Evolutionary conservation across 2,797 vertebrate species (phyloP).

Genomic region (Masticophis lateralis): DNA sequence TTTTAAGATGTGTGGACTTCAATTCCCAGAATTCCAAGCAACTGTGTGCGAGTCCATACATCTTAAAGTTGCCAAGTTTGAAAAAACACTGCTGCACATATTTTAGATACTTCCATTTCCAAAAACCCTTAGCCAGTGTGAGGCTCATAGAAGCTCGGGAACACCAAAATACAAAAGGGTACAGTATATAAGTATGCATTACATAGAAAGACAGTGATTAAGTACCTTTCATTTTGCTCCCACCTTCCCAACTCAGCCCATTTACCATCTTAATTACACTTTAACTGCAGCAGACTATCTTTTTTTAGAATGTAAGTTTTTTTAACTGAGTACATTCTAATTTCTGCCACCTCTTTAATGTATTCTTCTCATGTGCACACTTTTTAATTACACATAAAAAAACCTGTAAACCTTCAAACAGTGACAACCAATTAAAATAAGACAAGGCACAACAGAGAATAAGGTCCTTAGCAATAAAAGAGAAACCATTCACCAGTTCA

Average conservation of each 20-base stretch:
- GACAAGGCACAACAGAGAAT: neutral
- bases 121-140: neutral
- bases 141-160: neutral
- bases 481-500: neutral
- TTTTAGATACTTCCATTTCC: neutral
- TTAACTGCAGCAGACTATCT: neutral
- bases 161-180: neutral
- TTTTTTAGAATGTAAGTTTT: neutral
- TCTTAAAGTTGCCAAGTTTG: neutral
- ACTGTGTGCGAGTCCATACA: neutral
- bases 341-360: neutral
- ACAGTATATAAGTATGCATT: neutral
- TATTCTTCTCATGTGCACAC: slow-evolving; percentile 4
- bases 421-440: slow-evolving; percentile 14
- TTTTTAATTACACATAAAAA: slow-evolving; percentile 16
- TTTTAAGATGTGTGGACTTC: neutral
- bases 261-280: slow-evolving; percentile 12
- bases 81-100: neutral
- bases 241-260: neutral
- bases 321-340: neutral
- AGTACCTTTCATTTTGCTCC: neutral
- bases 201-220: neutral
- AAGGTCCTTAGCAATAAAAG: neutral
- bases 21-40: neutral
- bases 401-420: slow-evolving; percentile 5